Percentiles rank a stretch among this genome's conserved stretches.
Evolutionary conservation across 2,888 invertebrate genomes (phyloP).

Genomic region (Caenorhabditis sp.): DNA sequence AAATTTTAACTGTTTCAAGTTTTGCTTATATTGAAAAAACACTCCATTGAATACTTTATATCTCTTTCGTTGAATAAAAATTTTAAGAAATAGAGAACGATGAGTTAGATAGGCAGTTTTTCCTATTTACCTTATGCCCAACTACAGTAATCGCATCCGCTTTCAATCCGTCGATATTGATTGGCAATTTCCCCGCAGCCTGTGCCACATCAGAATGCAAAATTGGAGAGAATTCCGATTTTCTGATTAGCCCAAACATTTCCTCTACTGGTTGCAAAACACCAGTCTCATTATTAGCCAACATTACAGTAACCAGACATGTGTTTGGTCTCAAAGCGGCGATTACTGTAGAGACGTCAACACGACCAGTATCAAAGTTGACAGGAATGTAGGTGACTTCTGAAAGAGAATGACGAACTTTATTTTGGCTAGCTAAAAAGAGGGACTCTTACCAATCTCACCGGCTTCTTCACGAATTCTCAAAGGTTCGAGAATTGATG

Average conservation of each 20-base stretch:
- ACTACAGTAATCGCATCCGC: constrained; percentile 76
- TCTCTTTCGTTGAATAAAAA: no score
- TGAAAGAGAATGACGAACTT: constrained; percentile 33
- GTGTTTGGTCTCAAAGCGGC: constrained; percentile 73
- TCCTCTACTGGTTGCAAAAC: constrained; percentile 73
- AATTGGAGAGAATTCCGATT: constrained; percentile 47
- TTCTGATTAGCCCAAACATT: constrained; percentile 15
- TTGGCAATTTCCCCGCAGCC: constrained; percentile 76
- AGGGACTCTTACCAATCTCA: constrained; percentile 70
- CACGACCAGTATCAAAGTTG: constrained; percentile 54
- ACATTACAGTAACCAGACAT: constrained; percentile 76
- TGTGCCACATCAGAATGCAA: constrained; percentile 76
- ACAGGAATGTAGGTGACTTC: constrained; percentile 72
- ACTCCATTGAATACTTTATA: no score
- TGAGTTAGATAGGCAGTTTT: no score
- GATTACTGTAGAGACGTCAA: constrained; percentile 71
- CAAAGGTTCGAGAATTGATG: constrained; percentile 50
- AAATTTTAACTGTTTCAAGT: no score
- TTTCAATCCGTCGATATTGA: constrained; percentile 73
- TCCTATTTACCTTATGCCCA: constrained; percentile 75
- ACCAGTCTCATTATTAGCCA: constrained; percentile 78
- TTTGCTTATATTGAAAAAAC: no score
- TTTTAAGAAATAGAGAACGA: no score
- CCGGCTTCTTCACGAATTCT: constrained; percentile 59
- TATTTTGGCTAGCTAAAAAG: not conserved